Percentiles rank a stretch among this genome's conserved stretches.
Evolutionary conservation across 2,797 vertebrate species (phyloP).

Genomic region (Bradypodion pumilum): DNA sequence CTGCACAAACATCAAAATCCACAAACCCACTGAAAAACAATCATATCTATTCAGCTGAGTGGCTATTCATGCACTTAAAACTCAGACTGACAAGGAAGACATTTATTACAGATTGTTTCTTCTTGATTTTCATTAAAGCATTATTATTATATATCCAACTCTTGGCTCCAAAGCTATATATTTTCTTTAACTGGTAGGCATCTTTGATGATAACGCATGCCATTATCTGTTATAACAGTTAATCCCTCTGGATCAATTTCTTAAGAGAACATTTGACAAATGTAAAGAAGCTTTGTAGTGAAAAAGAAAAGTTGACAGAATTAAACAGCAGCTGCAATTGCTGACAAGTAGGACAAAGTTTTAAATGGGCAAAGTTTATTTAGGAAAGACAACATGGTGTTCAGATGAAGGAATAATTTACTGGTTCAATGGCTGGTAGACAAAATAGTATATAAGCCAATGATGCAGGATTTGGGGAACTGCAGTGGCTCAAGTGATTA

Average conservation of each 20-base stretch:
- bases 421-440: neutral
- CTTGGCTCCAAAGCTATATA: slow-evolving; percentile 45
- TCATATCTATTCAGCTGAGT: slow-evolving; percentile 38
- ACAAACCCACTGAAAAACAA: slow-evolving; percentile 35
- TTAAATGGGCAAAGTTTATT: slow-evolving; percentile 28
- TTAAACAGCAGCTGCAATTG: slow-evolving; percentile 47
- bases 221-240: slow-evolving; percentile 56
- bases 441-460: too few species aligned
- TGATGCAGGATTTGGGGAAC: too few species aligned
- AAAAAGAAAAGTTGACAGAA: slow-evolving; percentile 32
- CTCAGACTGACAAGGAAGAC: slow-evolving; percentile 53
- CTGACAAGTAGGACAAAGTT: slow-evolving; percentile 33
- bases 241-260: slow-evolving; percentile 51
- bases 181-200: slow-evolving; percentile 64
- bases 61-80: slow-evolving; percentile 45
- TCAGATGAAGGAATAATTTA: neutral
- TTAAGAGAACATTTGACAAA: slow-evolving; percentile 45
- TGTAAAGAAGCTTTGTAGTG: slow-evolving; percentile 48
- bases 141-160: slow-evolving; percentile 54
- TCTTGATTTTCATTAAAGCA: slow-evolving; percentile 57
- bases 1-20: slow-evolving; percentile 44
- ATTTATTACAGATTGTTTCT: slow-evolving; percentile 64
- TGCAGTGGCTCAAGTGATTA: too few species aligned
- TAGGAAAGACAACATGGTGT: slow-evolving; percentile 28
- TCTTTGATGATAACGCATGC: slow-evolving; percentile 51